phyloP scores from a whole-genome alignment of 2,888 invertebrate genomes.

The Drosophila stalkeri region DNA sequence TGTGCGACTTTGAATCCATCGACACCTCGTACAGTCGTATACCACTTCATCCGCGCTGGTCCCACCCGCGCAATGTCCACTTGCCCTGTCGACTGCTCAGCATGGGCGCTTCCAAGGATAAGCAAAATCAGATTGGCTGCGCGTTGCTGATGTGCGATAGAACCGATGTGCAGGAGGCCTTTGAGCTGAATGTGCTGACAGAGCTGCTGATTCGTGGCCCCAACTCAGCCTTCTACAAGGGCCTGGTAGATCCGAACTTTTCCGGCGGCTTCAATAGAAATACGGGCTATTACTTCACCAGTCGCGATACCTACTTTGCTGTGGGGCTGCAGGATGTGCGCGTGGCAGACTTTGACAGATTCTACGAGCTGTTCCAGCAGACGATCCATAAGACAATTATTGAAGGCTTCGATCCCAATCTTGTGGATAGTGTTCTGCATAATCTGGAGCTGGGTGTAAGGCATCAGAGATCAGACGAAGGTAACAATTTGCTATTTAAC shows the following conservation, averaged over 20 bases:
- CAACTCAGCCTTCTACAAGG: slow-evolving; percentile 95
- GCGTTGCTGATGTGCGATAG: slow-evolving; percentile 92
- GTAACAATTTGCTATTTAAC: slow-evolving; percentile 91
- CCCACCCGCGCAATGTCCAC: slow-evolving; percentile 87
- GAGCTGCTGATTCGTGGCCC: slow-evolving; percentile 94
- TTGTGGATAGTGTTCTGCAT: slow-evolving; percentile 94
- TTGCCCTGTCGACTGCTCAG: slow-evolving; percentile 91
- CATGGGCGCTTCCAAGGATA: slow-evolving; percentile 91
- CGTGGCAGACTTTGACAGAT: slow-evolving; percentile 89
- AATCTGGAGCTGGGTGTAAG: slow-evolving; percentile 93
- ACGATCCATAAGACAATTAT: slow-evolving; percentile 90
- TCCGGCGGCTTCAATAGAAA: slow-evolving; percentile 94
- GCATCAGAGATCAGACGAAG: slow-evolving; percentile 95
- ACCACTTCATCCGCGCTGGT: slow-evolving; percentile 91
- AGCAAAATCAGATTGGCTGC: slow-evolving; percentile 93
- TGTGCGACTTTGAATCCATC: slow-evolving; percentile 87
- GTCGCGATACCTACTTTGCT: slow-evolving; percentile 92
- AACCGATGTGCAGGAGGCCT: slow-evolving; percentile 91
- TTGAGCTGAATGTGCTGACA: slow-evolving; percentile 91
- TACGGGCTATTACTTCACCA: slow-evolving; percentile 89
- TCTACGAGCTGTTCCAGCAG: slow-evolving; percentile 89
- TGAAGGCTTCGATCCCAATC: slow-evolving; percentile 92
- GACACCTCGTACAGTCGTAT: slow-evolving; percentile 89
- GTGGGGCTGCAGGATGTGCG: slow-evolving; percentile 94
- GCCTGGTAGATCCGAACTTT: slow-evolving; percentile 94